Conservation (phyloP, 1,140 invertebrate genomes). For the Bacillus rossius region DNA sequence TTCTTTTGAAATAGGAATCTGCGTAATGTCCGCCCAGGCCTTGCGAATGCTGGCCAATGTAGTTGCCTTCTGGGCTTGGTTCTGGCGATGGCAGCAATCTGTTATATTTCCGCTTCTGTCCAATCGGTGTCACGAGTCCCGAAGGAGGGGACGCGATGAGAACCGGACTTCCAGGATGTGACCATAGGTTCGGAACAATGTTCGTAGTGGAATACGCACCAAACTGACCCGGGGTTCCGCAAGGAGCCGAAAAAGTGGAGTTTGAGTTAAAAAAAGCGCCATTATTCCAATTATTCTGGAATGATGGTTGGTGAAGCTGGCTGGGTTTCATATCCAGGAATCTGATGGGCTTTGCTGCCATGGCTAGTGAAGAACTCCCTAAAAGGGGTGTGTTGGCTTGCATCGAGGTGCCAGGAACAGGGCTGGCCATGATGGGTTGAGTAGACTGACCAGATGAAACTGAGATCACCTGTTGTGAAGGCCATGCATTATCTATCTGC, state of each 20-base stretch:
- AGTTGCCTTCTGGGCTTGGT: constrained; percentile 46
- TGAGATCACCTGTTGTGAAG: too few relatives aligned
- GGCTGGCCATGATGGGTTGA: constrained; percentile 20
- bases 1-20: constrained; percentile 47
- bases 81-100: constrained; percentile 48
- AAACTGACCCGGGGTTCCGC: constrained; percentile 7
- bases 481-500: background rate
- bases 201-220: constrained; percentile 8
- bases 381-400: constrained; percentile 13
- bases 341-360: constrained; percentile 15
- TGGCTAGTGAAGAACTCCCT: constrained; percentile 17
- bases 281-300: constrained; percentile 12
- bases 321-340: constrained; percentile 18
- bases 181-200: constrained; percentile 15
- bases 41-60: constrained; percentile 53
- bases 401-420: constrained; percentile 11
- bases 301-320: constrained; percentile 3
- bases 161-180: constrained; percentile 16
- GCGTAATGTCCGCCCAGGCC: constrained; percentile 53
- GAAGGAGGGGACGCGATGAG: constrained; percentile 12
- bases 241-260: constrained; percentile 13
- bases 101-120: constrained; percentile 46
- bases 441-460: too few relatives aligned
- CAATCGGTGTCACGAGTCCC: constrained; percentile 34
- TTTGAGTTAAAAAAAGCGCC: constrained; percentile 5